Percentiles rank a stretch among this genome's conserved stretches.
These are phyloP conservation scores for Drosophila pruinosa DNA, from an alignment of 1,140 invertebrate genomes.

Conservation along the genomic window DNA sequence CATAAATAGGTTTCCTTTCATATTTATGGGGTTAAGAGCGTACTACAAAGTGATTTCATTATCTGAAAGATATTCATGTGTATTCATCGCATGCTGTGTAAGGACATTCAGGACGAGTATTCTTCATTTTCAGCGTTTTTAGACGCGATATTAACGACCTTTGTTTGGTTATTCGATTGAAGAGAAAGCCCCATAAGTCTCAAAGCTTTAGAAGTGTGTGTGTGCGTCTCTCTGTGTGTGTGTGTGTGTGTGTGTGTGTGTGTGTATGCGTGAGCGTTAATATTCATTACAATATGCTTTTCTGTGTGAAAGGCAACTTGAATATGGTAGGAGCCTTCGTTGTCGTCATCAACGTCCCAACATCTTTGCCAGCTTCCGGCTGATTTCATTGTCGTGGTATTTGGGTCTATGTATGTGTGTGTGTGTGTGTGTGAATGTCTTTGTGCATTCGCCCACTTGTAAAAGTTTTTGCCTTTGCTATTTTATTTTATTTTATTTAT, in stretches of 20 bases:
- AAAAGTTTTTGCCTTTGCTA: constrained; percentile 24
- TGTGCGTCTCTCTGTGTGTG: neutral
- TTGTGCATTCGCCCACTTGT: constrained; percentile 24
- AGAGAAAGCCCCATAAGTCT: neutral
- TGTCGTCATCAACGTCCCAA: neutral
- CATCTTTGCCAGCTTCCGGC: constrained; percentile 8
- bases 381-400: constrained; percentile 28
- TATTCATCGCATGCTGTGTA: no score
- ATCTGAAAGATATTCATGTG: neutral
- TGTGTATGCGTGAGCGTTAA: constrained; percentile 37
- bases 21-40: neutral
- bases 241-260: neutral
- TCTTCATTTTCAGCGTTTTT: neutral
- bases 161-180: neutral
- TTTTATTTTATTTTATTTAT: constrained; percentile 58
- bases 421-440: constrained; percentile 16
- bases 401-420: neutral
- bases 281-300: constrained; percentile 63
- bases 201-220: no score
- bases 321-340: constrained; percentile 4
- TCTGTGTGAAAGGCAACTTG: constrained; percentile 54
- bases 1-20: neutral
- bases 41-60: neutral
- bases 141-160: neutral
- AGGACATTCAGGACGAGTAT: neutral